Base-by-base conservation (phyloP, 2,113 vertebrate species). In the Nematolebias whitei region DNA sequence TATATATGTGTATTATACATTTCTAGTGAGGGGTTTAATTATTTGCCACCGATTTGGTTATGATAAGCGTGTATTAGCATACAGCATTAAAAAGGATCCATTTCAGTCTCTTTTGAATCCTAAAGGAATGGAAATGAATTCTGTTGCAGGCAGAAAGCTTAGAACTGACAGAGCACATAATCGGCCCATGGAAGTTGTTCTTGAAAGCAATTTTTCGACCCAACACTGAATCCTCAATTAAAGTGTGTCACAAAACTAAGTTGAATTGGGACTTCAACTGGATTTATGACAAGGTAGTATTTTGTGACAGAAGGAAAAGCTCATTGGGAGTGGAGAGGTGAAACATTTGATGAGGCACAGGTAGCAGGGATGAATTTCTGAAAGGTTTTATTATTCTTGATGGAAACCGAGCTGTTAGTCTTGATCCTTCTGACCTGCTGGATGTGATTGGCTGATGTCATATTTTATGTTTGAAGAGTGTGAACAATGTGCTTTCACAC, bases 11-110 rank as follows among this genome's bases (percentile, higher is more conserved):
- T 93, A 63, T 91, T 94, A 85, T 95, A 94, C 84, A 87, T 91
- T 95, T 83, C 84, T 89, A 59, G 93, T 93, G 89, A 94, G 94
- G 84, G 94, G 94, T 92, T 95, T 91, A 45, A 95, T 96, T 92
- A 94, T 96, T 90, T 95, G 93, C 78, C 92, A 92, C 71, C 74
- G 65, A 90, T 91, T 89, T 90, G 84, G 90, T 90, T 90, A 87
- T 68, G 87, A 93, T 93, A 90, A 88, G 84, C 75, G 80, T 88
- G 49, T 80, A 90, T 88, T 90, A 89, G 83, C 74, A 79, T 85
- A 79, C 72, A 76, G 74, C 85, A 74, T 90, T 88, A 84, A 87
- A 90, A 85, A 82, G 66, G 82, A 83, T 90, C 81, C 59, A 88
- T 91, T 91, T 86, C 88, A 68, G 41, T 52, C 87, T 90, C 81